Evolutionary conservation across 2,113 vertebrate species (phyloP).

Genomic region (Vidua macroura): DNA sequence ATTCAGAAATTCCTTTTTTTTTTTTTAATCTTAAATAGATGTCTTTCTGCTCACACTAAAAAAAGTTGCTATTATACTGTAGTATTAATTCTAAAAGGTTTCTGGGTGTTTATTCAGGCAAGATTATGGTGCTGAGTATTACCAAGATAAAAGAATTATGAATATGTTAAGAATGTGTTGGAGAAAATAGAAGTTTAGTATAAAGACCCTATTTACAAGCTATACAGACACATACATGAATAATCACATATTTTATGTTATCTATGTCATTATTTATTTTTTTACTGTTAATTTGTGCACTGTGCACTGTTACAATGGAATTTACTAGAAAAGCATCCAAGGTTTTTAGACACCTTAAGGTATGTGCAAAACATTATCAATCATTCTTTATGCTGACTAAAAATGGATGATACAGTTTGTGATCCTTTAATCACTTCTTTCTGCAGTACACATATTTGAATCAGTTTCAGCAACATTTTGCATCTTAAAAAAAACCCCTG

Average conservation of each 20-base stretch:
- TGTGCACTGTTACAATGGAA: background rate
- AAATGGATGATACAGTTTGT: background rate
- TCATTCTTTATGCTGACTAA: background rate
- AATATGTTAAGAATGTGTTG: background rate
- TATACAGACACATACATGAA: background rate
- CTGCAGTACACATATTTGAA: background rate
- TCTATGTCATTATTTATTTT: background rate
- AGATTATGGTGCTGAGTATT: background rate
- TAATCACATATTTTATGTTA: background rate
- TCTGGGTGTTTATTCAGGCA: background rate
- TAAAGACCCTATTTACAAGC: background rate
- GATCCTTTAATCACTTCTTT: background rate
- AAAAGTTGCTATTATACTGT: background rate
- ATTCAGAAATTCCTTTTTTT: background rate
- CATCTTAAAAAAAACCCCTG: background rate
- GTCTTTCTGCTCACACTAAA: background rate
- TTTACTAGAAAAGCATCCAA: background rate
- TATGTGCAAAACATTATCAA: background rate
- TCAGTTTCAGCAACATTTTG: background rate
- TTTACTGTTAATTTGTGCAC: background rate
- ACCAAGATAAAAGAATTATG: background rate
- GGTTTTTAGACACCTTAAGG: background rate
- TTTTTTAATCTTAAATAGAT: background rate
- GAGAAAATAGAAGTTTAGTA: background rate
- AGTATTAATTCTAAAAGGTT: background rate